Conservation (phyloP, 2,113 vertebrate species). For the Neodontobutis hainanensis region DNA sequence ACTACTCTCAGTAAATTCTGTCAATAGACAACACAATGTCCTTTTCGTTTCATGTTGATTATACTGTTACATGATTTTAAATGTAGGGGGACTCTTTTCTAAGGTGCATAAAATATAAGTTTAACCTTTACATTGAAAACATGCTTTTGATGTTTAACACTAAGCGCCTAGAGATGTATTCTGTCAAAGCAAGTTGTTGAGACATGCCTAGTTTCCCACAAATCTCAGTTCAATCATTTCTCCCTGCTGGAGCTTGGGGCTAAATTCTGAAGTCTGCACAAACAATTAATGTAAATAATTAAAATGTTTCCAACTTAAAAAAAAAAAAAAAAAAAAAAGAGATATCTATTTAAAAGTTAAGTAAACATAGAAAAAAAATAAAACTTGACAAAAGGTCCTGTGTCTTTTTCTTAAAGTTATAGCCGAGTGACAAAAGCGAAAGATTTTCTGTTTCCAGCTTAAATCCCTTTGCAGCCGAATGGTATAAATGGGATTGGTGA, state of each 20-base stretch:
- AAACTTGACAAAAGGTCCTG: not conserved
- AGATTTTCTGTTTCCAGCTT: slow-evolving; percentile 1
- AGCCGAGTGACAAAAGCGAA: not conserved
- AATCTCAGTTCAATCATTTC: not conserved
- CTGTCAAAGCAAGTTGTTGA: not conserved
- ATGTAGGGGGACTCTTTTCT: too few species aligned
- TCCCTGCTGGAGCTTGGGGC: not conserved
- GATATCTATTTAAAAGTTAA: not conserved
- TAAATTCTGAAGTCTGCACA: not conserved
- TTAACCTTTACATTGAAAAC: not conserved
- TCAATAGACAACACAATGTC: too few species aligned
- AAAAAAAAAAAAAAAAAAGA: too few species aligned
- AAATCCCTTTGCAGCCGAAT: slow-evolving; percentile 7
- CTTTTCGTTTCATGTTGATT: too few species aligned
- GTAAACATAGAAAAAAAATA: not conserved
- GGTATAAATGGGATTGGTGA: slow-evolving; percentile 14
- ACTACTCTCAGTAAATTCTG: too few species aligned
- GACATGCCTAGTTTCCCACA: not conserved
- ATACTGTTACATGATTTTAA: too few species aligned
- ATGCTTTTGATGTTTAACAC: not conserved
- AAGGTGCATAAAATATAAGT: not conserved
- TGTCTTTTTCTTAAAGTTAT: slow-evolving; percentile 1
- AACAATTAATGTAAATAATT: slow-evolving; percentile 5
- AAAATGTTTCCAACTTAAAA: not conserved
- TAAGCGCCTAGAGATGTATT: not conserved